Conservation (phyloP, 2,113 vertebrate species). For the Tiliqua scincoides region DNA sequence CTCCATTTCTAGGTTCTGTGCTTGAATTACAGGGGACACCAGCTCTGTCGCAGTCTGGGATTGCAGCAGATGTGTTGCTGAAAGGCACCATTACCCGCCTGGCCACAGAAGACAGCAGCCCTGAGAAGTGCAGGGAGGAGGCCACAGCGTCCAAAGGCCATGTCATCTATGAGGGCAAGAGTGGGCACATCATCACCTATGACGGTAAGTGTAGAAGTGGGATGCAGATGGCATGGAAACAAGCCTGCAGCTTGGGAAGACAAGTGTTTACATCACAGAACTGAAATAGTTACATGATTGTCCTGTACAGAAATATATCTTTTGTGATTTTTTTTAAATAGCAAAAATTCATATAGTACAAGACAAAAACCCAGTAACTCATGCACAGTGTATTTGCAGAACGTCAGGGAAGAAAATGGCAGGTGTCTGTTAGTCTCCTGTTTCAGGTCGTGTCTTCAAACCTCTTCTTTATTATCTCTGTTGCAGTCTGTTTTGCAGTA, state of each 20-base stretch:
- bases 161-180: slow-evolving; percentile 97
- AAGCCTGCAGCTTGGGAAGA: background rate
- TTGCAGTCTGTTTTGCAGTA: too few relatives aligned
- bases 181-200: slow-evolving; percentile 93
- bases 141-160: slow-evolving; percentile 89
- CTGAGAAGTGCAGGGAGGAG: slow-evolving; percentile 90
- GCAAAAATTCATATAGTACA: too few relatives aligned
- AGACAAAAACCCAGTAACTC: too few relatives aligned
- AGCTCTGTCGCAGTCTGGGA: slow-evolving; percentile 86
- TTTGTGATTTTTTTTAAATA: too few relatives aligned
- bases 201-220: slow-evolving; percentile 81
- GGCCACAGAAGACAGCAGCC: slow-evolving; percentile 87
- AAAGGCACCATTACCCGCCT: slow-evolving; percentile 92
- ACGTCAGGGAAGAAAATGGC: too few relatives aligned
- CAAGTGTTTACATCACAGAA: too few relatives aligned
- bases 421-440: too few relatives aligned
- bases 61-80: slow-evolving; percentile 87
- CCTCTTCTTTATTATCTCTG: too few relatives aligned
- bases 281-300: too few relatives aligned
- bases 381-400: too few relatives aligned
- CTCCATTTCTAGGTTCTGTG: background rate
- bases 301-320: too few relatives aligned
- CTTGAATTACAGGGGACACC: slow-evolving; percentile 86
- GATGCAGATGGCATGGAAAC: background rate
- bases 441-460: too few relatives aligned